These are phyloP conservation scores for Escarpia spicata DNA, from an alignment of 2,888 invertebrate species.

Conservation along the genomic window DNA sequence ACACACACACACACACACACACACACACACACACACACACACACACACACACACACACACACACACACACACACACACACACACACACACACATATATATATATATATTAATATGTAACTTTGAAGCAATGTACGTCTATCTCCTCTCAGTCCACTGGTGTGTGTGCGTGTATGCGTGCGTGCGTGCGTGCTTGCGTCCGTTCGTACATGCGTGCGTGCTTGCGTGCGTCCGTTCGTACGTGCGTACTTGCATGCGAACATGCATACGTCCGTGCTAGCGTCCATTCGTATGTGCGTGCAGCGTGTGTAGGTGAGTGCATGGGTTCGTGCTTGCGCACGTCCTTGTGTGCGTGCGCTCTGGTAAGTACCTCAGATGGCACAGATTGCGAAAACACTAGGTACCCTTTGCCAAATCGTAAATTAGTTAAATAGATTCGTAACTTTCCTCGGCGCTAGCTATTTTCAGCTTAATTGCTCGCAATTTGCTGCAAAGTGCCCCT, in stretches of 20 bases:
- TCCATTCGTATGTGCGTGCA: background rate
- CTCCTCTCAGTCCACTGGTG: too few species aligned
- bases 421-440: background rate
- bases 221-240: background rate
- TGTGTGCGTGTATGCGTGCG: too few species aligned
- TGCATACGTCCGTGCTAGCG: background rate
- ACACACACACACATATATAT: too few species aligned
- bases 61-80: too few species aligned
- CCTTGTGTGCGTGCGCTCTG: background rate
- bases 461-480: slow-evolving; percentile 16
- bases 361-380: background rate
- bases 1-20: rapidly evolving
- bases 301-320: background rate
- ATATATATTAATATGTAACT: too few species aligned
- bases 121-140: too few species aligned
- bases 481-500: background rate
- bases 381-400: background rate
- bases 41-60: too few species aligned
- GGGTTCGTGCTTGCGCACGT: background rate
- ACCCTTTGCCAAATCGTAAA: background rate
- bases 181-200: too few species aligned
- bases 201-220: background rate
- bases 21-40: too few species aligned
- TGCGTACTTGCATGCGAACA: background rate
- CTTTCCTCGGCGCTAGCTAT: background rate